These are phyloP conservation scores for Calcarius ornatus DNA, from an alignment of 2,113 vertebrate species.

Conservation along the genomic window DNA sequence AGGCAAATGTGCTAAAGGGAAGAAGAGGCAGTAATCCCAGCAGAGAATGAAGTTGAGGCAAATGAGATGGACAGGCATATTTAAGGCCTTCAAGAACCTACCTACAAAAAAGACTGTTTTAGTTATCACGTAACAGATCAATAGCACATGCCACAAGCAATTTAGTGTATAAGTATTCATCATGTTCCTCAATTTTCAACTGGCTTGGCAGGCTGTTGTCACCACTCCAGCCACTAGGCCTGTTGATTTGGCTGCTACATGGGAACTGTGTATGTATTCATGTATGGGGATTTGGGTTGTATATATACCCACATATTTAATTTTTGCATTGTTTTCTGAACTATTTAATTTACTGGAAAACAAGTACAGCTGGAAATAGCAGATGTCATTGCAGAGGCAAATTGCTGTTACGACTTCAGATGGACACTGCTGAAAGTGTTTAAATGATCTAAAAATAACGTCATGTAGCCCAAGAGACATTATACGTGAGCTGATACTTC, in stretches of 20 bases:
- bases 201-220: neutral
- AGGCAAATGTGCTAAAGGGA: neutral
- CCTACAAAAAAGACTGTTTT: neutral
- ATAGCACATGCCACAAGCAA: neutral
- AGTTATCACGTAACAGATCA: neutral
- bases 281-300: fast-evolving
- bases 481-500: neutral
- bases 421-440: neutral
- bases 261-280: neutral
- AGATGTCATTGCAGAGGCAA: neutral
- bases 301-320: neutral
- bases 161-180: neutral
- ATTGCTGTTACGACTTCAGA: neutral
- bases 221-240: neutral
- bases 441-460: neutral
- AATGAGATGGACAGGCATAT: neutral
- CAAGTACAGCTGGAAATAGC: neutral
- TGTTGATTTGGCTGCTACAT: neutral
- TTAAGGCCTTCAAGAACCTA: neutral
- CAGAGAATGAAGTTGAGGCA: neutral
- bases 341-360: neutral
- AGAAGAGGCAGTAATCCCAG: neutral
- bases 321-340: neutral
- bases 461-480: neutral
- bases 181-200: neutral